Conservation (phyloP, 2,797 vertebrate species). For the Hypotaenidia philippensis region DNA sequence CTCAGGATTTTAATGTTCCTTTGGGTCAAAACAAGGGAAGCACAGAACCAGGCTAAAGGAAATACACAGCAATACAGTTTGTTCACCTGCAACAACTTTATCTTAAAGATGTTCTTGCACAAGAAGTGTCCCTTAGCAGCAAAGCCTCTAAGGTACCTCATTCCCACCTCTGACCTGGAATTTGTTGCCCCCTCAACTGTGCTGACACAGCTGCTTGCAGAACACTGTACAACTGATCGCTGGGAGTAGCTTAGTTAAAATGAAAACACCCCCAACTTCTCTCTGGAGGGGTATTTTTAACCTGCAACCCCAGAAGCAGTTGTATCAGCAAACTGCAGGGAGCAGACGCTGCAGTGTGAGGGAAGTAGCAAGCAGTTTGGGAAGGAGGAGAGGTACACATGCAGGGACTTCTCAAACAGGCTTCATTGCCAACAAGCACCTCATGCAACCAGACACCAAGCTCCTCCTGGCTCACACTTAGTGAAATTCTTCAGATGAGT, state of each 20-base stretch:
- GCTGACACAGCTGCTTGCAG: slow-evolving; percentile 3
- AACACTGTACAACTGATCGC: neutral
- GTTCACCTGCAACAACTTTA: neutral
- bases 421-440: neutral
- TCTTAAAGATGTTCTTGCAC: neutral
- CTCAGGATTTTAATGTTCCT: neutral
- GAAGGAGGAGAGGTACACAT: neutral
- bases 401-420: neutral
- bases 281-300: slow-evolving; percentile 26
- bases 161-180: neutral
- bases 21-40: neutral
- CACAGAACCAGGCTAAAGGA: neutral
- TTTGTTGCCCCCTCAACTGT: neutral
- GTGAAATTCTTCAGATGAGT: neutral
- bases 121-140: neutral
- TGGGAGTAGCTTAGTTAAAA: neutral
- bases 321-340: slow-evolving; percentile 26
- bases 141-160: neutral
- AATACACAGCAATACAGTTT: neutral
- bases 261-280: neutral
- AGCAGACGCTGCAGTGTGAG: neutral
- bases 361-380: neutral
- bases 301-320: slow-evolving; percentile 1
- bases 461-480: neutral
- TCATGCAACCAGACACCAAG: neutral